These are phyloP conservation scores for Tupiocoris notatus DNA, from an alignment of 2,888 invertebrate species.

Conservation along the genomic window DNA sequence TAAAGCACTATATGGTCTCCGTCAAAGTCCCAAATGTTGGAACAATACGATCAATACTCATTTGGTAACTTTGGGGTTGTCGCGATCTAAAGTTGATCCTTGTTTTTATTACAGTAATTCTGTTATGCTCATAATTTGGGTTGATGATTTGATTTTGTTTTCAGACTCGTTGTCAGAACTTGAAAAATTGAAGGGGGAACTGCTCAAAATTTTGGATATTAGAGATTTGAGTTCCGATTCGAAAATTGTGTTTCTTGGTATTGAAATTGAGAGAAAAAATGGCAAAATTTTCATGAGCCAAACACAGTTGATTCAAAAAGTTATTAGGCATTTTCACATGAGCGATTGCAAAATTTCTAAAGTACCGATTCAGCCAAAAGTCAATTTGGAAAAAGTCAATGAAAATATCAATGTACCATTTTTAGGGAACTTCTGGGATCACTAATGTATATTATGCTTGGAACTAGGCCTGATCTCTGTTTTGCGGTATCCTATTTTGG, in stretches of 20 bases:
- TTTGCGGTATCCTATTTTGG: slow-evolving; percentile 35
- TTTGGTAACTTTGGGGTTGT: slow-evolving; percentile 1
- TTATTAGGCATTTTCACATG: slow-evolving; percentile 29
- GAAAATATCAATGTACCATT: background rate
- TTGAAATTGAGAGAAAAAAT: slow-evolving; percentile 22
- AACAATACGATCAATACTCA: slow-evolving; percentile 17
- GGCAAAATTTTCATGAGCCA: slow-evolving; percentile 27
- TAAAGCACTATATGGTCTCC: slow-evolving; percentile 29
- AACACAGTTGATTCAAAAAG: slow-evolving; percentile 20
- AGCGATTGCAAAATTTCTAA: slow-evolving; percentile 15
- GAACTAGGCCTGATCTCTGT: slow-evolving; percentile 32
- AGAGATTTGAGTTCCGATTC: background rate
- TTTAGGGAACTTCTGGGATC: slow-evolving; percentile 17
- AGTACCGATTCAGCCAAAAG: slow-evolving; percentile 32
- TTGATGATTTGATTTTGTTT: slow-evolving; percentile 32
- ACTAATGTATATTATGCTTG: slow-evolving; percentile 35
- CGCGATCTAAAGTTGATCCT: slow-evolving; percentile 18
- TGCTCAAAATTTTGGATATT: background rate
- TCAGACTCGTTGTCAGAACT: background rate
- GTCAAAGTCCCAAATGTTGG: slow-evolving; percentile 35
- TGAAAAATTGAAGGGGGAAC: background rate
- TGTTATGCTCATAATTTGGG: slow-evolving; percentile 21
- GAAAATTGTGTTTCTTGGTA: slow-evolving; percentile 20
- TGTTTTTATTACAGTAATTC: slow-evolving; percentile 19
- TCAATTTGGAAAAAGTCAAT: slow-evolving; percentile 17